Percentiles rank a stretch among this genome's conserved stretches.
phyloP scores from a whole-genome alignment of 2,888 invertebrate species.

The Chymomyza amoena region DNA sequence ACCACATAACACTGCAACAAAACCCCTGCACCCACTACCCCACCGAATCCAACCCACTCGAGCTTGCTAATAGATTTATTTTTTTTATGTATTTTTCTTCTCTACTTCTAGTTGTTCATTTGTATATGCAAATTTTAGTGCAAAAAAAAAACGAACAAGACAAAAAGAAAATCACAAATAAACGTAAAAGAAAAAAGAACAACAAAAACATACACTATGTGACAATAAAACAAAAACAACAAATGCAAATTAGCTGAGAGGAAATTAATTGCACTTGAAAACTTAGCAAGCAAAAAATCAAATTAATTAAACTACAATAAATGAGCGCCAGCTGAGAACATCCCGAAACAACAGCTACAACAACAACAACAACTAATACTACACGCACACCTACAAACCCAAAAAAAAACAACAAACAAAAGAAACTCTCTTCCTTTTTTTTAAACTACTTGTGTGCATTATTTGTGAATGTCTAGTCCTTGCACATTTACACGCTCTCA shows the following conservation, averaged over 20 bases:
- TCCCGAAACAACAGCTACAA: conserved; percentile 7
- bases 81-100: conserved; percentile 65
- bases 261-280: conserved; percentile 47
- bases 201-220: conserved; percentile 61
- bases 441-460: neutral
- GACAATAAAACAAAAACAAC: conserved; percentile 54
- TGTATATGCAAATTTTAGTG: conserved; percentile 70
- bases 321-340: conserved; percentile 2
- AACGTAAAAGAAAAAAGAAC: conserved; percentile 23
- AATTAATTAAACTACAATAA: conserved; percentile 18
- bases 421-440: neutral
- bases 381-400: conserved; percentile 3
- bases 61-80: conserved; percentile 57
- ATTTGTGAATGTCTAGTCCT: conserved; percentile 21
- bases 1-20: neutral
- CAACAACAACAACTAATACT: conserved; percentile 23
- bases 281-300: conserved; percentile 20
- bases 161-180: conserved; percentile 29
- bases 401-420: conserved; percentile 13
- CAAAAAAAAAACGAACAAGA: conserved; percentile 22
- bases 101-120: conserved; percentile 69
- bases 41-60: conserved; percentile 30
- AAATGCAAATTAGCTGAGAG: conserved; percentile 33
- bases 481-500: conserved; percentile 43
- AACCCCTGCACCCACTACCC: neutral